Conservation (phyloP, 2,113 vertebrate species). For the Lycaon pictus region DNA sequence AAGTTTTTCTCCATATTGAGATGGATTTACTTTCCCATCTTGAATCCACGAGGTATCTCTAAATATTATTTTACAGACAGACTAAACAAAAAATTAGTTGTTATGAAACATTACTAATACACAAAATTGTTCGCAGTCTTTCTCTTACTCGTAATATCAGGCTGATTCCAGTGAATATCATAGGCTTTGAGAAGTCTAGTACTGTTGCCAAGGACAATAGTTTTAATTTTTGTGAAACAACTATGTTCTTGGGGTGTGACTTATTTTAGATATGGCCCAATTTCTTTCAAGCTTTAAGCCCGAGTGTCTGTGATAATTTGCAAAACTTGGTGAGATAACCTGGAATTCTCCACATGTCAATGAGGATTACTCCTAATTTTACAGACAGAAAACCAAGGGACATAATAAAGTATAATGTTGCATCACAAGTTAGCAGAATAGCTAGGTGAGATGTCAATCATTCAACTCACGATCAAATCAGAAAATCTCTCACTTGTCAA, state of each 20-base stretch:
- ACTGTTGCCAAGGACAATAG: not conserved
- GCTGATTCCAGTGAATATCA: not conserved
- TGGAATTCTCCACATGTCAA: not conserved
- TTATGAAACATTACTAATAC: not conserved
- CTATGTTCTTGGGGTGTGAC: constrained; percentile 12
- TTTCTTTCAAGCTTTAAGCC: constrained; percentile 57
- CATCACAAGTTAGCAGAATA: not conserved
- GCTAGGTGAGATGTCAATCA: not conserved
- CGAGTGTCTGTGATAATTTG: constrained; percentile 42
- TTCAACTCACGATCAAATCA: not conserved
- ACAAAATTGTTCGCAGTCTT: not conserved
- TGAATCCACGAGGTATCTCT: not conserved
- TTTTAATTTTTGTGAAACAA: constrained; percentile 66
- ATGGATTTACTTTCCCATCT: not conserved
- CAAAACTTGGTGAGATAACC: constrained; percentile 24
- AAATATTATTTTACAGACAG: not conserved
- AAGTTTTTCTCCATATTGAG: not conserved
- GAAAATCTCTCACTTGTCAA: not conserved
- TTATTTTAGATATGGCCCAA: constrained; percentile 58
- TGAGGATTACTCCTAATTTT: constrained; percentile 36
- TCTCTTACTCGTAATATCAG: not conserved
- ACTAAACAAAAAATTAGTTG: not conserved
- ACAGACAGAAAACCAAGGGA: not conserved
- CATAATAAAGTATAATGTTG: not conserved
- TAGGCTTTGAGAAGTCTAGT: not conserved